A percentile compares a stretch with the other conserved stretches of the same genome.
Conservation (phyloP, 1,140 invertebrate species). For the Aphelinus certus region DNA sequence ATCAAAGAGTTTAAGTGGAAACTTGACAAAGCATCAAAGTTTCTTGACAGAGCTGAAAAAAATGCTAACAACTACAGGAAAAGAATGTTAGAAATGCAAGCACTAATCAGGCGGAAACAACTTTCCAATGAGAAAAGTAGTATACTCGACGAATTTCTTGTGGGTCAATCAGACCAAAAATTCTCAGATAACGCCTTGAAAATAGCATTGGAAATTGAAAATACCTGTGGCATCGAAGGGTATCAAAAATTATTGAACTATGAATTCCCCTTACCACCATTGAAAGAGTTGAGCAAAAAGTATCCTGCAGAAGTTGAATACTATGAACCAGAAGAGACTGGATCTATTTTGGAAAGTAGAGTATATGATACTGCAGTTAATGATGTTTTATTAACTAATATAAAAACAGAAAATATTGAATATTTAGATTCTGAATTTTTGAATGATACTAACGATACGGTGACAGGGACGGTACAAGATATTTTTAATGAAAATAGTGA, state of each 20-base stretch:
- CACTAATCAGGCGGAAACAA: constrained; percentile 51
- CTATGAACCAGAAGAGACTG: constrained; percentile 27
- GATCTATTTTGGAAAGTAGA: neutral
- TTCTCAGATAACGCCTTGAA: constrained; percentile 49
- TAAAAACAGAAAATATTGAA: constrained; percentile 37
- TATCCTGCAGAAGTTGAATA: constrained; percentile 29
- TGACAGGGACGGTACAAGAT: constrained; percentile 60
- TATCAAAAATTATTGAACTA: constrained; percentile 53
- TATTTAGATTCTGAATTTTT: constrained; percentile 30
- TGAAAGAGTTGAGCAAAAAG: constrained; percentile 32
- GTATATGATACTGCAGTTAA: constrained; percentile 6
- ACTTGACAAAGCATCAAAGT: constrained; percentile 59
- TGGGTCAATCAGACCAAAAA: constrained; percentile 41
- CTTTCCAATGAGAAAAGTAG: constrained; percentile 51
- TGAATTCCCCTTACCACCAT: constrained; percentile 55
- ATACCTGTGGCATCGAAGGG: constrained; percentile 49
- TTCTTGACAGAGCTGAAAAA: constrained; percentile 58
- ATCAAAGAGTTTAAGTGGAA: constrained; percentile 63
- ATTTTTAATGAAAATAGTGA: constrained; percentile 61
- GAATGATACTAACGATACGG: constrained; percentile 41
- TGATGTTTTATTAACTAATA: neutral
- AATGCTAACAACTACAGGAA: constrained; percentile 56
- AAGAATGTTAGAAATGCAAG: constrained; percentile 57
- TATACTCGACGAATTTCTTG: constrained; percentile 48
- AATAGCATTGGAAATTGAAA: constrained; percentile 51